These are phyloP conservation scores for Nibea coibor DNA, from an alignment of 2,113 vertebrate species.

Conservation along the genomic window DNA sequence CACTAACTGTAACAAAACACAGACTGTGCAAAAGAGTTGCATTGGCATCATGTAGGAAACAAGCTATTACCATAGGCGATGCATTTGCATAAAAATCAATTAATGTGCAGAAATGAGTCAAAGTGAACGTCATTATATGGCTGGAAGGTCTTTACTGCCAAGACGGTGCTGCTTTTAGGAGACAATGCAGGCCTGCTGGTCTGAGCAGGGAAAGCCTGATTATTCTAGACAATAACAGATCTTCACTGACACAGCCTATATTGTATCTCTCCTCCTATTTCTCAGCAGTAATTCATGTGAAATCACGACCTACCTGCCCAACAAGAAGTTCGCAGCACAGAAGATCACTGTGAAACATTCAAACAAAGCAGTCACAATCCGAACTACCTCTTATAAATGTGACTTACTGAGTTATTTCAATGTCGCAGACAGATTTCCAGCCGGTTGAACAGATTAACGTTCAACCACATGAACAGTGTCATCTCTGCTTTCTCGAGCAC, in stretches of 20 bases:
- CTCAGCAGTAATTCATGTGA: no score
- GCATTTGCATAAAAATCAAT: slow-evolving; percentile 28
- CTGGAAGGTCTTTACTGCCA: background rate
- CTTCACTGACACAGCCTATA: background rate
- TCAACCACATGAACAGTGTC: no score
- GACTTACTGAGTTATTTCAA: no score
- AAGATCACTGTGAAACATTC: background rate
- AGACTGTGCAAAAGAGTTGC: background rate
- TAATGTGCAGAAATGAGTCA: background rate
- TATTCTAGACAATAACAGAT: background rate
- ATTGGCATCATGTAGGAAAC: background rate
- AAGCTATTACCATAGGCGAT: background rate
- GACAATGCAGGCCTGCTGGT: background rate
- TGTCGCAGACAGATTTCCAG: no score
- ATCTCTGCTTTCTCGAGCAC: no score
- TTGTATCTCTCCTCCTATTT: background rate
- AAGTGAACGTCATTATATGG: background rate
- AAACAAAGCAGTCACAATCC: background rate
- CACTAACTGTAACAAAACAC: background rate
- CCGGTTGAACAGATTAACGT: no score
- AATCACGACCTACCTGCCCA: no score
- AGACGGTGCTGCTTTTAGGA: background rate
- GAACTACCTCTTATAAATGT: background rate
- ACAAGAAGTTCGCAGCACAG: no score
- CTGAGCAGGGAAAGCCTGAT: background rate